Base-by-base conservation (phyloP, 2,888 invertebrate genomes). In the Deilephila porcellus region DNA sequence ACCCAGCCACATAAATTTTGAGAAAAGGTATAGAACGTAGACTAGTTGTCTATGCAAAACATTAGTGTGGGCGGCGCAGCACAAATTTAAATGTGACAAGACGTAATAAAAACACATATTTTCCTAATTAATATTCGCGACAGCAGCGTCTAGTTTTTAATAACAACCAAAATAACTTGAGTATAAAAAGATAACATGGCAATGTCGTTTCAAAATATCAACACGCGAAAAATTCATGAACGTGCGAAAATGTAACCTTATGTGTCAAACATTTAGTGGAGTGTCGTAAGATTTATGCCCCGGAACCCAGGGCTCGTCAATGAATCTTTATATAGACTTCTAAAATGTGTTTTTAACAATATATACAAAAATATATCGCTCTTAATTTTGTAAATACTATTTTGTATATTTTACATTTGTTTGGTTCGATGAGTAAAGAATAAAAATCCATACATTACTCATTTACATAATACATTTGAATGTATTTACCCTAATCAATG, bases 41-140 rank as follows among this genome's bases (percentile, higher is more conserved):
- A 37, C 63, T 37, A 60, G 17, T 25, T 45, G 14, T 60, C 11
- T 34, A 45, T 45, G 45, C 25, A 63, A 34, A 63, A 20, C 37
- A 67, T 14, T 19, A 25, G 20, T 20, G 63, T 64, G 34, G 63
- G 63, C 34, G n/a, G 20, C 45, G 37, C 20, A 45, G 14, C 20
- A 67, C 45, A 45, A 45, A 25, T 45, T 25, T 14, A 67, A 67
- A 67, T 67, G 64, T 14, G 45, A 67, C 45, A 45, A 14, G 25
- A 67, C 45, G 6, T 45, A 67, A 52, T 45, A 67, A 67, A 63
- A 62, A 34, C 8, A 7, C 17, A 45, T 45, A 45, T 67, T 45
- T 25, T 67, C 20, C 4, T 67, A 52, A 67, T 52, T 64, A 67
- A 34, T 45, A 67, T 45, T 25, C 25, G 45, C 25, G 11, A 11